Evolutionary conservation across 2,113 vertebrate genomes (phyloP).

Genomic region (Anoura caudifer): DNA sequence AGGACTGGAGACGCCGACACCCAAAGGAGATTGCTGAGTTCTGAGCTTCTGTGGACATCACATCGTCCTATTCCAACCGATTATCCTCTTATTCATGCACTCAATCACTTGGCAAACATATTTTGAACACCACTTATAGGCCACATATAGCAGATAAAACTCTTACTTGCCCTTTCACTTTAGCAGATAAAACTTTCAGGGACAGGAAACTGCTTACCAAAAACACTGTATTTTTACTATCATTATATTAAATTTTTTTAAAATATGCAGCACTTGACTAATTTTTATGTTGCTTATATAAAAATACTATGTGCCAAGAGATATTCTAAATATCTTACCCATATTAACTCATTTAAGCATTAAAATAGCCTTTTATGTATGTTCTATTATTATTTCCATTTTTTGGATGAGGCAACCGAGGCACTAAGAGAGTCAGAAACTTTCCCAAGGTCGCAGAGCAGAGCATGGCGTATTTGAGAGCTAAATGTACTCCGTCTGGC

Average conservation of each 20-base stretch:
- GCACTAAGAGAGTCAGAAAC: not conserved
- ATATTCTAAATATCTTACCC: not conserved
- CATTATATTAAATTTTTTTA: not conserved
- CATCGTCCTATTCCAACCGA: not conserved
- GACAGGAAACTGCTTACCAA: not conserved
- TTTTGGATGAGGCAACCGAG: not conserved
- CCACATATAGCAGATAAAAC: not conserved
- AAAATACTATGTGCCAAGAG: not conserved
- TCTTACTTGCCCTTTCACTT: not conserved
- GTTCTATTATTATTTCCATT: not conserved
- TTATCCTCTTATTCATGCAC: not conserved
- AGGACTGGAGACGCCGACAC: fast-evolving
- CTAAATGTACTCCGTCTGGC: not conserved
- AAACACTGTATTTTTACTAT: not conserved
- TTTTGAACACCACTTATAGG: not conserved
- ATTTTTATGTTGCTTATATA: not conserved
- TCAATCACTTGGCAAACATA: not conserved
- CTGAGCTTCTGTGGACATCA: not conserved
- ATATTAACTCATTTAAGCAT: not conserved
- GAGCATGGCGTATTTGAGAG: not conserved
- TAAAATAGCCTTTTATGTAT: not conserved
- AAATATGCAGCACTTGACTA: not conserved
- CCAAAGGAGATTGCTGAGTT: not conserved
- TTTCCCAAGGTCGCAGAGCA: not conserved
- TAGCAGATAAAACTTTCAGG: not conserved